A percentile compares a stretch with the other conserved stretches of the same genome.
These are phyloP conservation scores for Drosophila paramelanica DNA, from an alignment of 2,888 invertebrate genomes.

Conservation along the genomic window DNA sequence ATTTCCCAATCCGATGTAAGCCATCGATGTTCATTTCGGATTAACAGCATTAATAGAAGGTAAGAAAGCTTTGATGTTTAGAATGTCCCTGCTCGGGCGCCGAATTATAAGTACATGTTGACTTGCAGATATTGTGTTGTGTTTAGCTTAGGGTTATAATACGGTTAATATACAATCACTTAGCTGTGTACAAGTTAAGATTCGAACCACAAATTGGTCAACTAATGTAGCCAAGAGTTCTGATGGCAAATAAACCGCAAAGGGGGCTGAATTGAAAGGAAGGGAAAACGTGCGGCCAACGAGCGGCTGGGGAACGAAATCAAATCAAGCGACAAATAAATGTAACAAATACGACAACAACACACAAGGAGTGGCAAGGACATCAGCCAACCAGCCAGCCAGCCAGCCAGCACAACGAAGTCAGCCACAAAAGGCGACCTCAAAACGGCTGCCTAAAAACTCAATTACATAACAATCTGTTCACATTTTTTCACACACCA, in stretches of 20 bases:
- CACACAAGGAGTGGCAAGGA: slow-evolving; percentile 28
- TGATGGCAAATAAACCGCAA: slow-evolving; percentile 58
- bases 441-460: slow-evolving; percentile 83
- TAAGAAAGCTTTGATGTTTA: not conserved
- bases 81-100: not conserved
- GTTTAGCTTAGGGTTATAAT: slow-evolving; percentile 6
- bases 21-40: too few relatives aligned
- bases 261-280: slow-evolving; percentile 15
- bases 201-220: slow-evolving; percentile 63
- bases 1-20: too few relatives aligned
- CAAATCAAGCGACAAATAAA: slow-evolving; percentile 79
- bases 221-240: slow-evolving; percentile 48
- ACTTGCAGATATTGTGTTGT: not conserved
- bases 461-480: slow-evolving; percentile 85
- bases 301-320: slow-evolving; percentile 49
- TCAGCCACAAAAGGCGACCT: slow-evolving; percentile 78
- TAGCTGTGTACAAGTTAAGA: slow-evolving; percentile 36
- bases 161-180: slow-evolving; percentile 44
- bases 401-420: slow-evolving; percentile 58
- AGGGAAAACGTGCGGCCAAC: slow-evolving; percentile 36
- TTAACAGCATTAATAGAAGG: too few relatives aligned
- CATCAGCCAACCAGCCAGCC: slow-evolving; percentile 47
- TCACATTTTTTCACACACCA: slow-evolving; percentile 85
- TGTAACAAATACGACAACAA: slow-evolving; percentile 74
- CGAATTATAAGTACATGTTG: not conserved